These are phyloP conservation scores for Lamellibrachia columna DNA, from an alignment of 2,888 invertebrate genomes.

Conservation along the genomic window DNA sequence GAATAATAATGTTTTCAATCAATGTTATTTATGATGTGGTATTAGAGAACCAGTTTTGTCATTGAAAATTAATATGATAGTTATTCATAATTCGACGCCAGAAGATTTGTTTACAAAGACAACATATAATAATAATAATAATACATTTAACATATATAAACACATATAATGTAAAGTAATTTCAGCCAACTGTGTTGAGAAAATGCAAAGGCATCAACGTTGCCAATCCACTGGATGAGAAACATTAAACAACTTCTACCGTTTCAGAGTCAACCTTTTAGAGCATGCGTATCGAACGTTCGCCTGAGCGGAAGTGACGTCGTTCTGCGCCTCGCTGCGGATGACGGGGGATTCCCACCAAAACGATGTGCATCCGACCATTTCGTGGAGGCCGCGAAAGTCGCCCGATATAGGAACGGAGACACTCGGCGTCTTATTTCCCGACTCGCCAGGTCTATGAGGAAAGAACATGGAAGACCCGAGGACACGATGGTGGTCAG, in stretches of 20 bases:
- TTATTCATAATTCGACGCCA: too few species aligned
- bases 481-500: neutral
- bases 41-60: too few species aligned
- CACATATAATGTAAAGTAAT: too few species aligned
- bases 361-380: slow-evolving; percentile 1
- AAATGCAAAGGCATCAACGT: neutral
- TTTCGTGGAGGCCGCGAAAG: neutral
- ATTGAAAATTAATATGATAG: too few species aligned
- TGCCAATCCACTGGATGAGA: neutral
- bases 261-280: neutral
- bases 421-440: slow-evolving; percentile 10
- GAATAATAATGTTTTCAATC: neutral
- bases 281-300: neutral
- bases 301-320: neutral
- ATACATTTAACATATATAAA: too few species aligned
- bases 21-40: neutral
- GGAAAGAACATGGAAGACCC: neutral
- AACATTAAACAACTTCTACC: neutral
- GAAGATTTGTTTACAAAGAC: too few species aligned
- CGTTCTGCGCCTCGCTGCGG: neutral
- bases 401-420: neutral
- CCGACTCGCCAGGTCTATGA: neutral
- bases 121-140: too few species aligned
- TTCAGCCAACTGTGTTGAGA: too few species aligned
- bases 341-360: neutral